A percentile compares a stretch with the other conserved stretches of the same genome.
phyloP scores from a whole-genome alignment of 2,113 vertebrate genomes.

The Salvelinus fontinalis region DNA sequence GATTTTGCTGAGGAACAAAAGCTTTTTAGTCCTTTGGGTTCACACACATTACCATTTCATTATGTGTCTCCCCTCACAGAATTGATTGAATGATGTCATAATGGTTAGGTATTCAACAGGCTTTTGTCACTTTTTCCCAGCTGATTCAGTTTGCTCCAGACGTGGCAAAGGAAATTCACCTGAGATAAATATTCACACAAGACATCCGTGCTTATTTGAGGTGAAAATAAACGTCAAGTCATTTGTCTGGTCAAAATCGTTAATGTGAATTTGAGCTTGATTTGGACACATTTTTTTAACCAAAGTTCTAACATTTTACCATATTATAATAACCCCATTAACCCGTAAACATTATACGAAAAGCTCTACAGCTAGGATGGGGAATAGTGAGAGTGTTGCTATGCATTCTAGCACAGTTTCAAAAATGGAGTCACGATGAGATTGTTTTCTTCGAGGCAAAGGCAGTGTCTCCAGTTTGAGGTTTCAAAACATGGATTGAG shows the following conservation, averaged over 20 bases:
- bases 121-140: slow-evolving; percentile 36
- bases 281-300: slow-evolving; percentile 19
- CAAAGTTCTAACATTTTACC: too few relatives aligned
- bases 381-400: too few relatives aligned
- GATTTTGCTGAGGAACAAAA: slow-evolving; percentile 60
- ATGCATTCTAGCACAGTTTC: too few relatives aligned
- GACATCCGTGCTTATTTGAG: slow-evolving; percentile 14
- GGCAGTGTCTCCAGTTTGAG: slow-evolving; percentile 36
- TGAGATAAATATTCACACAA: slow-evolving; percentile 12
- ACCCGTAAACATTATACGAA: too few relatives aligned
- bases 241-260: slow-evolving; percentile 6
- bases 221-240: slow-evolving; percentile 26
- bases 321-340: too few relatives aligned
- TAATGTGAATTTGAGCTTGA: slow-evolving; percentile 1
- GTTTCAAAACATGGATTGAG: slow-evolving; percentile 36
- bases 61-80: slow-evolving; percentile 56
- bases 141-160: slow-evolving; percentile 22
- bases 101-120: slow-evolving; percentile 42
- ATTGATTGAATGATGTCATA: slow-evolving; percentile 49
- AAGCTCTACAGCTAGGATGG: too few relatives aligned
- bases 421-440: too few relatives aligned
- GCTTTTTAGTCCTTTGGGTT: slow-evolving; percentile 61
- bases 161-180: slow-evolving; percentile 21
- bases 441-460: neutral
- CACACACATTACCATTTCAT: slow-evolving; percentile 66